Evolutionary conservation across 64 coral and sea anemone genomes (phyloP).

Genomic region (Trachythela sp.): DNA sequence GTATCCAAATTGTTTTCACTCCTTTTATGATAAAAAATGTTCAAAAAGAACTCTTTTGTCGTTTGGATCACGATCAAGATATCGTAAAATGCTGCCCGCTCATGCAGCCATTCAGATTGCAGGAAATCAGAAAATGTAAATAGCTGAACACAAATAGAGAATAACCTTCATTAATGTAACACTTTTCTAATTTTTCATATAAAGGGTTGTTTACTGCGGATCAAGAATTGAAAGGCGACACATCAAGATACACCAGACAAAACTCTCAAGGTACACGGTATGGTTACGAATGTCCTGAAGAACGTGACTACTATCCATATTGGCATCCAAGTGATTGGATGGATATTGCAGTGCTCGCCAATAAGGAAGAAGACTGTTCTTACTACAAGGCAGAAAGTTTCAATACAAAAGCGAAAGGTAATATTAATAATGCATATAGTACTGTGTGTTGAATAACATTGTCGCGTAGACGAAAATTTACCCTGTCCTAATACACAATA

Average conservation of each 20-base stretch:
- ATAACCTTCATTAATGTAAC: background rate
- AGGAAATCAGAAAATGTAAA: too few relatives aligned
- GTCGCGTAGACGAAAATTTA: too few relatives aligned
- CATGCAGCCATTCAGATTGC: too few relatives aligned
- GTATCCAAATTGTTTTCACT: too few relatives aligned
- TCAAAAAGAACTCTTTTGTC: too few relatives aligned
- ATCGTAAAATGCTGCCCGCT: too few relatives aligned
- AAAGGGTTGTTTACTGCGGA: constrained; percentile 90
- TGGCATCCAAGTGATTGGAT: constrained; percentile 95
- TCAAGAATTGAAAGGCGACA: constrained; percentile 58
- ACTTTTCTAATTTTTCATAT: background rate
- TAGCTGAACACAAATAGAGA: too few relatives aligned
- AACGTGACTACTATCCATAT: constrained; percentile 95
- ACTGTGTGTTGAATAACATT: too few relatives aligned
- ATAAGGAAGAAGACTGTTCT: constrained; percentile 32
- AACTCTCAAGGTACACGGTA: constrained; percentile 73
- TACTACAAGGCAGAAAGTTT: constrained; percentile 51
- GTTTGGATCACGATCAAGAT: too few relatives aligned
- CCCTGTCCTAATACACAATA: too few relatives aligned
- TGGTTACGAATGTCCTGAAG: constrained; percentile 96
- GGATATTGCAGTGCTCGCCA: constrained; percentile 58
- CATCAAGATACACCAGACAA: constrained; percentile 77
- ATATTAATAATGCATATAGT: too few relatives aligned
- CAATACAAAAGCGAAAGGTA: constrained; percentile 29
- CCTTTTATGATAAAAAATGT: too few relatives aligned